phyloP scores from a whole-genome alignment of 2,797 vertebrate species.

The Coendou prehensilis region DNA sequence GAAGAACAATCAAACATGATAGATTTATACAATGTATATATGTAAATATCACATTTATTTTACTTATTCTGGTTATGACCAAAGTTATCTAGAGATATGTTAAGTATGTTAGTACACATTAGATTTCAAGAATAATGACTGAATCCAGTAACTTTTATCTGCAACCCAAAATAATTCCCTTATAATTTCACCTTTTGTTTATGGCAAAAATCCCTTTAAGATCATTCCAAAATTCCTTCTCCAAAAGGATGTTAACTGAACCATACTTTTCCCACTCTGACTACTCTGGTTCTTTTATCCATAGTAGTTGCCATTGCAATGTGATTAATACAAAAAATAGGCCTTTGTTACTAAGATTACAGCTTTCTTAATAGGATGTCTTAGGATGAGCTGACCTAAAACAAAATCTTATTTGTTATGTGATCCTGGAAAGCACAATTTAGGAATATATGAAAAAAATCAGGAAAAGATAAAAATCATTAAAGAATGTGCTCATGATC shows the following conservation, averaged over 20 bases:
- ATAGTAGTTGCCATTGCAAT: background rate
- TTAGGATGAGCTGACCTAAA: background rate
- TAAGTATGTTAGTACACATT: background rate
- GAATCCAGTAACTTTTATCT: slow-evolving; percentile 25
- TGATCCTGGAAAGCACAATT: background rate
- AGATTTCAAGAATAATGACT: background rate
- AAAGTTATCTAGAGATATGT: slow-evolving; percentile 16
- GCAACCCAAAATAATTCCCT: background rate
- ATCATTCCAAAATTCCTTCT: slow-evolving; percentile 32
- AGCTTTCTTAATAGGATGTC: slow-evolving; percentile 51
- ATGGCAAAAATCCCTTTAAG: background rate
- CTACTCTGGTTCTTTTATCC: background rate
- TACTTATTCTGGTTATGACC: slow-evolving; percentile 15
- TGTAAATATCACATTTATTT: background rate
- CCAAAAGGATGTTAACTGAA: slow-evolving; percentile 53
- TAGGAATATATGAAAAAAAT: slow-evolving; percentile 34
- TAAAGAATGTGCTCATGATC: background rate
- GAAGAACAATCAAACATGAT: background rate
- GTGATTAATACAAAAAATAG: slow-evolving; percentile 33
- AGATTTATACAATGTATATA: background rate
- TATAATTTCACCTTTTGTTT: background rate
- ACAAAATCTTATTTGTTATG: slow-evolving; percentile 14
- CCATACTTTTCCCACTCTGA: slow-evolving; percentile 9
- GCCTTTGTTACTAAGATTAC: slow-evolving; percentile 25
- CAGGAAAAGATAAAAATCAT: background rate